A percentile compares a stretch with the other conserved stretches of the same genome.
Evolutionary conservation across 2,113 vertebrate species (phyloP).

Genomic region (Muntiacus muntjak): DNA sequence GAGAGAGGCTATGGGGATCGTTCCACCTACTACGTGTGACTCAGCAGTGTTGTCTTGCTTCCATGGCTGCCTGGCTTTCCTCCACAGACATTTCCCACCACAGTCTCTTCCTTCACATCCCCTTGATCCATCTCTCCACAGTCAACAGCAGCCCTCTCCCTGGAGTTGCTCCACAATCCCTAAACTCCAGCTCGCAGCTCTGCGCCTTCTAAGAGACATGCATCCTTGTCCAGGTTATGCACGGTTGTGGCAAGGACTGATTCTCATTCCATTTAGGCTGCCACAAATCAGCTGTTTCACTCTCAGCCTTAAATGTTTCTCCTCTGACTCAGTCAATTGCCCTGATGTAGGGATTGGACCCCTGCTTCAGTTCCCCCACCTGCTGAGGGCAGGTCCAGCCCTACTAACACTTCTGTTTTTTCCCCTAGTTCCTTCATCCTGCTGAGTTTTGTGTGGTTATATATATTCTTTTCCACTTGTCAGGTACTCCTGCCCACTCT

Average conservation of each 20-base stretch:
- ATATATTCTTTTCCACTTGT: not conserved
- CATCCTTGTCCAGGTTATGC: not conserved
- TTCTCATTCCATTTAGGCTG: not conserved
- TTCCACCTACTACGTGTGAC: fast-evolving
- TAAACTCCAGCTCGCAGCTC: not conserved
- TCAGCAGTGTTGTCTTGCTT: not conserved
- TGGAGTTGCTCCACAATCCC: not conserved
- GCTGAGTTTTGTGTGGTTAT: not conserved
- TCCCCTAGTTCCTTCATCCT: not conserved
- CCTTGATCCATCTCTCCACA: not conserved
- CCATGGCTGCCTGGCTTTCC: not conserved
- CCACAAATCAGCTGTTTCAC: not conserved
- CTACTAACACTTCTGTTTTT: not conserved
- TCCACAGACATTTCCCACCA: not conserved
- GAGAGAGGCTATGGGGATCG: not conserved
- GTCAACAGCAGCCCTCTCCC: not conserved
- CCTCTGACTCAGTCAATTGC: not conserved
- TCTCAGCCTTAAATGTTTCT: not conserved
- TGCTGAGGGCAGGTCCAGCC: not conserved
- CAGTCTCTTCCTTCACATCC: not conserved
- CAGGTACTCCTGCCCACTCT: not conserved
- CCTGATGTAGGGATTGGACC: not conserved
- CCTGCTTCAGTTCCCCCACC: not conserved
- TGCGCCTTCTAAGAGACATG: fast-evolving
- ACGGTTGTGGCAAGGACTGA: not conserved